A percentile compares a stretch with the other conserved stretches of the same genome.
Conservation (phyloP, 2,113 vertebrate genomes). For the Chascanopsetta lugubris region DNA sequence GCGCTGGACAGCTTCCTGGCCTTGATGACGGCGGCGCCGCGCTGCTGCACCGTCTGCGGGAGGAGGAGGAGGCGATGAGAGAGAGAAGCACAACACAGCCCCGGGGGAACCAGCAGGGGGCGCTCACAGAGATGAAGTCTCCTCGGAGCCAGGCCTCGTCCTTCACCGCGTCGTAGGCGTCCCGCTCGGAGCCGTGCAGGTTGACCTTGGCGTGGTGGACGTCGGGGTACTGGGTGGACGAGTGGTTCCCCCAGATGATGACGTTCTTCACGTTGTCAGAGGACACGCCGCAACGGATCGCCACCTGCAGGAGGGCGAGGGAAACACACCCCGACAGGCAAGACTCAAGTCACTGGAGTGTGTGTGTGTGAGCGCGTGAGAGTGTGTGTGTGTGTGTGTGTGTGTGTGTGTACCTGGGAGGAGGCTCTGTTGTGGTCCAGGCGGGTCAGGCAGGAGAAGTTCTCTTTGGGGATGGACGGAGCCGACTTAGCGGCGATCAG, state of each 20-base stretch:
- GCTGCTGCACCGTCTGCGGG: conserved; percentile 91
- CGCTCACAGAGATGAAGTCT: conserved; percentile 90
- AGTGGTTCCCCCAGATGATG: conserved; percentile 99
- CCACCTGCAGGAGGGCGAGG: conserved; percentile 82
- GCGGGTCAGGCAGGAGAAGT: conserved; percentile 97
- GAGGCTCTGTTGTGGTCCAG: conserved; percentile 97
- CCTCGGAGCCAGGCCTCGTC: conserved; percentile 93
- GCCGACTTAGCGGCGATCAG: conserved; percentile 94
- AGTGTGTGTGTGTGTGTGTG: background rate
- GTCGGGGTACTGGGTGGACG: conserved; percentile 97
- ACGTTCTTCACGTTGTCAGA: conserved; percentile 92
- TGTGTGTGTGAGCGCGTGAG: background rate
- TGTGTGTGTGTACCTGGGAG: conserved; percentile 84
- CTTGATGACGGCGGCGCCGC: conserved; percentile 95
- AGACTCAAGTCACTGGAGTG: no score
- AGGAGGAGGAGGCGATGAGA: background rate
- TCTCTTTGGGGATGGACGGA: conserved; percentile 96
- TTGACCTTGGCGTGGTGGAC: conserved; percentile 90
- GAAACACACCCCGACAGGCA: background rate
- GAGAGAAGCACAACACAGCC: background rate
- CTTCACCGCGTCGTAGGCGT: conserved; percentile 89
- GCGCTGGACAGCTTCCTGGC: conserved; percentile 97
- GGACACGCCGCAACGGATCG: conserved; percentile 87
- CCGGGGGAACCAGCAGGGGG: background rate
- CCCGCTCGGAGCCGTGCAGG: conserved; percentile 82